Base-by-base conservation (phyloP, 1,140 invertebrate species). In the Drosophila sp. region DNA sequence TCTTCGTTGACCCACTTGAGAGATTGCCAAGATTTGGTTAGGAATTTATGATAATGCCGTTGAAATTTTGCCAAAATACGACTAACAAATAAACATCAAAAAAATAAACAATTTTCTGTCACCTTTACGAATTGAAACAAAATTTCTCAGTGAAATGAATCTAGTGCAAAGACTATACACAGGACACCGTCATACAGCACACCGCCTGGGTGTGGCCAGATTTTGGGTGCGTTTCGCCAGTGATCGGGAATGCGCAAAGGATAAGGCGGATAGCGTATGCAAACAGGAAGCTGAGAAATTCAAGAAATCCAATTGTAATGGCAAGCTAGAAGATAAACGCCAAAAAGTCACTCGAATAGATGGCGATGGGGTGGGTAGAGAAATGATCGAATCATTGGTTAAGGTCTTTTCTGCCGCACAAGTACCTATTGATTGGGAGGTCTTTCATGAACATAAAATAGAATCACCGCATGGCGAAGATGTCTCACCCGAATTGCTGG, bases 351-450 rank as follows among this genome's bases (percentile, higher is more conserved):
- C 84, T 4, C 4, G 89, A 10, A 66, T 89, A 23, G 40, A 50
- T 1, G 84, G 84, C 35, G 77, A 80, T 7, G 84, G 84, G 6
- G 77, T 89, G 10, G 85, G 84, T 11, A 33, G 44, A 3, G 84
- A 89, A 55, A 25, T 89, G 5, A 78, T 68, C 23, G 2, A 8
- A 0, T 62, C 84, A 0, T 25, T 89, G 33, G 47, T 33, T 7
- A 10, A 60, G 3, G 85, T 89, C 0, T 56, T 67, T 6, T 11
- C 38, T 1, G 55, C 38, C 0, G 74, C 71, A 6, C 50, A 79
- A 11, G 84, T 58, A 8, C 85, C 85, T 1, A 29, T 89, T 0
- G 69, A 84, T 41, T 89, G 67, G 67, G 85, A 89, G 3, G 2
- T 23, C 1, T 32, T 73, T 1, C 30, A 50, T 0, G 38, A 72